Percentiles rank a stretch among this genome's conserved stretches.
Conservation (phyloP, 2,797 vertebrate genomes). For the Tapirus indicus region DNA sequence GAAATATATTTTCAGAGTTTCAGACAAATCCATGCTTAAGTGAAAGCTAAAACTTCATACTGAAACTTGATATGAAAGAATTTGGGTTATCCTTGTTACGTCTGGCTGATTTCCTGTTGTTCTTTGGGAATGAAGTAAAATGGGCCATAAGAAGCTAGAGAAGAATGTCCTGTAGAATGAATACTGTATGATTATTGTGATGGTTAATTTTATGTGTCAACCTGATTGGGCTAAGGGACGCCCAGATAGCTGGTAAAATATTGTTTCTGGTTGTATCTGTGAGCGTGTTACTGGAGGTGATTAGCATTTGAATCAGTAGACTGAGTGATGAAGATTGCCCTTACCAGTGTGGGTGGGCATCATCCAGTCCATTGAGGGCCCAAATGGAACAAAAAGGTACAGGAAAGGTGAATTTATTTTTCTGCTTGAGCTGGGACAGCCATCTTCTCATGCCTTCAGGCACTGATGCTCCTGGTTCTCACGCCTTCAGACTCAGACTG, state of each 20-base stretch:
- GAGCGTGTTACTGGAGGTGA: background rate
- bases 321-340: background rate
- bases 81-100: background rate
- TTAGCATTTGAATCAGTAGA: background rate
- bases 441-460: background rate
- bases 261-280: background rate
- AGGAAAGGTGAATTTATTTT: background rate
- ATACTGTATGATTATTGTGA: background rate
- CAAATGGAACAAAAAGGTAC: background rate
- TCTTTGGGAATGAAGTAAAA: background rate
- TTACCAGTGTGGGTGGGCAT: background rate
- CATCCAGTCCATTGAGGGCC: accelerated
- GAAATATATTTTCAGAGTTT: background rate
- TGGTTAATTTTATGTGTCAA: background rate
- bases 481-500: background rate
- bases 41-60: background rate
- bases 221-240: background rate
- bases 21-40: background rate
- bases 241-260: background rate
- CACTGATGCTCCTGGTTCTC: background rate
- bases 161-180: background rate
- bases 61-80: background rate
- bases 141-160: background rate
- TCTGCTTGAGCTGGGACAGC: background rate
- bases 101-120: background rate